Evolutionary conservation across 1,140 invertebrate genomes (phyloP).

Genomic region (Diorhabda carinulata): DNA sequence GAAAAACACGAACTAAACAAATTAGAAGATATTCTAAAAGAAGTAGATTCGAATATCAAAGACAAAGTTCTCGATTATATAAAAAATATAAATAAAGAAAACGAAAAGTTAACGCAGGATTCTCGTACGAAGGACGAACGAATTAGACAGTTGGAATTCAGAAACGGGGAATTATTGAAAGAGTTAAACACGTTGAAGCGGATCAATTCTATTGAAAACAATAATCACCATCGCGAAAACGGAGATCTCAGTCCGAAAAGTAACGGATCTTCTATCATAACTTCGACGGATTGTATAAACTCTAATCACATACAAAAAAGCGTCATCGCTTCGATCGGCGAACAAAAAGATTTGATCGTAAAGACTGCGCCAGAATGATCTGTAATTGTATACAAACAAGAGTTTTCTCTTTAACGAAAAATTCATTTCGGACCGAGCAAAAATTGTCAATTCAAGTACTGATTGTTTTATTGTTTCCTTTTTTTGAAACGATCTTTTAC

Average conservation of each 20-base stretch:
- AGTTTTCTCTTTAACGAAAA: conserved; percentile 5
- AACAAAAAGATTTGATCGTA: conserved; percentile 31
- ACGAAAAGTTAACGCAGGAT: conserved; percentile 33
- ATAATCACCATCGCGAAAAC: conserved; percentile 15
- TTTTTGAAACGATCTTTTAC: conserved; percentile 7
- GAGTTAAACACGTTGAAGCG: conserved; percentile 22
- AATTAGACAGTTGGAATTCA: conserved; percentile 35
- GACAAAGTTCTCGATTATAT: conserved; percentile 36
- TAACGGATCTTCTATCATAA: conserved; percentile 37
- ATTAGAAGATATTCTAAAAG: conserved; percentile 38
- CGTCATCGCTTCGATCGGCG: conserved; percentile 35
- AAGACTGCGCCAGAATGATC: conserved; percentile 40
- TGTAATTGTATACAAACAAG: conserved; percentile 33
- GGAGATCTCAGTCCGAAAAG: conserved; percentile 20
- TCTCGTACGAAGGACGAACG: conserved; percentile 35
- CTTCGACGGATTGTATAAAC: conserved; percentile 20
- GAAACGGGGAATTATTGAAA: conserved; percentile 24
- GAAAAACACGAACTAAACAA: conserved; percentile 36
- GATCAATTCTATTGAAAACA: conserved; percentile 16
- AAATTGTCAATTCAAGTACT: conserved; percentile 11
- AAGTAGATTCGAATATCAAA: conserved; percentile 23
- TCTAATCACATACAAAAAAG: conserved; percentile 27
- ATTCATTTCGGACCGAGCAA: conserved; percentile 14
- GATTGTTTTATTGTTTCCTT: conserved; percentile 9
- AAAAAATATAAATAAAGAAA: conserved; percentile 33